Evolutionary conservation across 2,888 invertebrate genomes (phyloP), one percentile per base, ranked within the genome.

Genomic region (Drosophila hamatofila): DNA sequence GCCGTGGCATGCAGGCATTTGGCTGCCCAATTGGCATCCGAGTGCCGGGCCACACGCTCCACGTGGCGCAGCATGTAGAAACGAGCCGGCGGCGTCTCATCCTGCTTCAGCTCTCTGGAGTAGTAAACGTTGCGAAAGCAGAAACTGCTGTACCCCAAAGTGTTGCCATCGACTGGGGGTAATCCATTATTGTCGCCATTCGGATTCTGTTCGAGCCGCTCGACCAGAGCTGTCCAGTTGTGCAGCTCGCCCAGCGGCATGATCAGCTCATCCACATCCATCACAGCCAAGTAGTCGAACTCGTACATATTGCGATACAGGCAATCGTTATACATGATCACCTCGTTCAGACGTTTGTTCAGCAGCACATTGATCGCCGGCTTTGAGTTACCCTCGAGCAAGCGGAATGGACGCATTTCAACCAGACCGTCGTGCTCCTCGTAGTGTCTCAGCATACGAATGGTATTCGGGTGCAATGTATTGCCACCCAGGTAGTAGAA

Each of bases 11-110:
- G 98, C 93, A 98, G 97, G 92, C 97, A 97, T 93, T 98, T 98
- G 80, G 97, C 96, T 92, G 97, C 97, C 92, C 96, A 96, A 73
- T 96, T 96, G 0, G 96, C 96, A 92, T 96, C 96, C 25, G 97
- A 96, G 93, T 96, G 97, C 92, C 97, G 96, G 84, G 95, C 95
- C 72, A 97, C 96, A 61, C 97, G 95, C 91, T 96, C 96, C 57
- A 97, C 97, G 93, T 97, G 97, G 92, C 97, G 97, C 90, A 97
- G 92, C 97, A 98, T 98, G 93, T 97, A 97, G 95, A 97, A 97
- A 76, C 94, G 94, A 39, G 96, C 96, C 78, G 97, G 97, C 79
- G 96, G 95, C 83, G 95, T 95, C 70, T 95, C 94, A 92, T 96
- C 96, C 93, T 94, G 95, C 88, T 96, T 96, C 21, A 89, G 94